phyloP scores from a whole-genome alignment of 2,888 invertebrate species.

The Melikaiella ostensackeni region DNA sequence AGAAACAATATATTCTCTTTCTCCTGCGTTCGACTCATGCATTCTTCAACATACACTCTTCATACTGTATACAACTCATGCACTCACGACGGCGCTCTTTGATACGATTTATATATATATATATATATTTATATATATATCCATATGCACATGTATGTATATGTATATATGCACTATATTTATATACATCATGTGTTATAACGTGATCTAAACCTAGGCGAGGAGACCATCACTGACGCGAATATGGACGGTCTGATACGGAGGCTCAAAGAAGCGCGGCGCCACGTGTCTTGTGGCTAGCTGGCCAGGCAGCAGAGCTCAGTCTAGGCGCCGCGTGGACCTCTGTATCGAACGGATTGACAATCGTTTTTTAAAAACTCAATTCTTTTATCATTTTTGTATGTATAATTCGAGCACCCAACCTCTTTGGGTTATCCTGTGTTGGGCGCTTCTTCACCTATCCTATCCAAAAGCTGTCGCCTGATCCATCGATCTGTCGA shows the following conservation, averaged over 20 bases:
- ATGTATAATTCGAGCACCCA: not conserved
- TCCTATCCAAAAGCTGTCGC: conserved; percentile 38
- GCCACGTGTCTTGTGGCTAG: conserved; percentile 71
- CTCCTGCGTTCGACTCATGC: conserved; percentile 25
- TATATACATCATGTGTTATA: conserved; percentile 55
- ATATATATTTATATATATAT: conserved; percentile 9
- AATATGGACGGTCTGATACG: conserved; percentile 63
- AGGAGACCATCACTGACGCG: conserved; percentile 67
- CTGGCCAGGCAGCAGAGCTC: conserved; percentile 61
- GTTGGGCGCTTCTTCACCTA: not conserved
- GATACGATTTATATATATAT: conserved; percentile 56
- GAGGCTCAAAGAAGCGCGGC: conserved; percentile 60
- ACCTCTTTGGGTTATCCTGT: conserved; percentile 11
- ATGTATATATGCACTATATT: conserved; percentile 51
- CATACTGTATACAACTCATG: conserved; percentile 61
- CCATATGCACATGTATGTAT: conserved; percentile 55
- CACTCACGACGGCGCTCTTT: conserved; percentile 57
- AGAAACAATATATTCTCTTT: conserved; percentile 33
- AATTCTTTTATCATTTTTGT: conserved; percentile 34
- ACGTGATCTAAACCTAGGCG: conserved; percentile 58
- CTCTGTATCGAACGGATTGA: conserved; percentile 54
- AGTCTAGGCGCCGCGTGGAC: conserved; percentile 70
- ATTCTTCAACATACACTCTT: not conserved
- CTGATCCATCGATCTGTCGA: conserved; percentile 53
- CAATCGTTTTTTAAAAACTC: conserved; percentile 36